Base-by-base conservation (phyloP, 2,113 vertebrate genomes). In the Albula goreensis region DNA sequence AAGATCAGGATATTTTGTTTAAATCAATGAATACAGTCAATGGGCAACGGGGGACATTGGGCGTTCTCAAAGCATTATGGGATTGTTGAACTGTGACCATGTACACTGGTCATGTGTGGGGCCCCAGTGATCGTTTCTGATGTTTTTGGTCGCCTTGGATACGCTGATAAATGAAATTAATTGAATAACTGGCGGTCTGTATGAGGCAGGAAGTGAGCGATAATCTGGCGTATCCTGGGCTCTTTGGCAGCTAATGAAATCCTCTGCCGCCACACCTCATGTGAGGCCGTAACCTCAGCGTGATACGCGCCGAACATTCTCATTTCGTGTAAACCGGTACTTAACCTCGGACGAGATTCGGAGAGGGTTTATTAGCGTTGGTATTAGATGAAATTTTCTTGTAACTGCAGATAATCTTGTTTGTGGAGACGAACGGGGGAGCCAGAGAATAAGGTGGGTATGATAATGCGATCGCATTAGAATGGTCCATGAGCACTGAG, bases 331-430 rank as follows among this genome's bases (percentile, higher is more conserved):
- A 81, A 85, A 74, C 83, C 81, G 50, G 52, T 85, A 25, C 83
- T 86, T 88, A 83, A 87, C 77, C 81, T 77, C 52, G 48, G 49
- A 86, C 86, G 84, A 83, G 83, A 83, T 78, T 86, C 66, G 9
- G 53, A 78, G 83, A 74, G 85, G 81, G 31, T 41, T 85, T 84
- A 86, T 83, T 90, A 88, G 87, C 70, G 80, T 81, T 80, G 60
- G 89, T 78, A 85, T 87, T 90, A 85, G 77, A 90, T 89, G 85
- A 89, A 70, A 87, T 87, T 88, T 86, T 80, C 84, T 87, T 86
- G 82, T 82, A 74, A 82, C 83, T 56, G 84, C 70, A 84, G 79
- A 50, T 90, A 88, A 90, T 90, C 87, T 86, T 90, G 86, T 90
- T 89, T 90, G 86, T 50, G 57, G 51, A 89, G 79, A 80, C 56